Conservation (phyloP, 2,113 vertebrate genomes). For the Octodon degus region DNA sequence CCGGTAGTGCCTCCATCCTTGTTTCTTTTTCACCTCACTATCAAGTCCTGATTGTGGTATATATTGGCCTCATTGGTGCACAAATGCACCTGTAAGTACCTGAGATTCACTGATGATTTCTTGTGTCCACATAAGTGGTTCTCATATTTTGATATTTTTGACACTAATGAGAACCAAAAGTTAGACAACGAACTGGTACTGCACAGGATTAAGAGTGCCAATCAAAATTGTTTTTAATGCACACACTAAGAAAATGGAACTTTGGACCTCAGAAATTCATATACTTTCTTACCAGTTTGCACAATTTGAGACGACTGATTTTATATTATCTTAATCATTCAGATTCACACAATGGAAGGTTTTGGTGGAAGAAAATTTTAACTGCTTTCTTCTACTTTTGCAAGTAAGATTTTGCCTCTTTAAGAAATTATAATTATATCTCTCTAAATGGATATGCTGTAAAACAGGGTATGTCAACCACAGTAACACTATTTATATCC, state of each 20-base stretch:
- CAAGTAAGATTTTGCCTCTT: slow-evolving; percentile 33
- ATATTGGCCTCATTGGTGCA: not conserved
- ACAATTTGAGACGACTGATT: slow-evolving; percentile 16
- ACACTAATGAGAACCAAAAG: slow-evolving; percentile 6
- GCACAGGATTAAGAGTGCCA: slow-evolving; percentile 47
- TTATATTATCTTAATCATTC: slow-evolving; percentile 60
- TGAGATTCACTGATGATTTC: not conserved
- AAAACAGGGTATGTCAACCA: slow-evolving; percentile 22
- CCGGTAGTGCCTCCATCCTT: not conserved
- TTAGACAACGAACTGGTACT: not conserved
- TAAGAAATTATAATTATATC: not conserved
- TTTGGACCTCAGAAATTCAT: not conserved
- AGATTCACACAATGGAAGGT: slow-evolving; percentile 37
- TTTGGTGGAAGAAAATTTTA: not conserved
- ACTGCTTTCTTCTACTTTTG: not conserved
- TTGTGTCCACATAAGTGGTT: not conserved
- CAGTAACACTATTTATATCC: not conserved
- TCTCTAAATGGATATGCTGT: not conserved
- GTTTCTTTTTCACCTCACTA: not conserved
- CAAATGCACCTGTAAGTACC: not conserved
- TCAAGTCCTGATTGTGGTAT: not conserved
- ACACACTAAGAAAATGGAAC: slow-evolving; percentile 59
- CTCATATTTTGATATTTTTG: not conserved
- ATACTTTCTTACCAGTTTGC: slow-evolving; percentile 48
- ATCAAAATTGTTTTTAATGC: slow-evolving; percentile 45